Evolutionary conservation across 2,888 invertebrate species (phyloP).

Genomic region (Pharmacophagus antenor): DNA sequence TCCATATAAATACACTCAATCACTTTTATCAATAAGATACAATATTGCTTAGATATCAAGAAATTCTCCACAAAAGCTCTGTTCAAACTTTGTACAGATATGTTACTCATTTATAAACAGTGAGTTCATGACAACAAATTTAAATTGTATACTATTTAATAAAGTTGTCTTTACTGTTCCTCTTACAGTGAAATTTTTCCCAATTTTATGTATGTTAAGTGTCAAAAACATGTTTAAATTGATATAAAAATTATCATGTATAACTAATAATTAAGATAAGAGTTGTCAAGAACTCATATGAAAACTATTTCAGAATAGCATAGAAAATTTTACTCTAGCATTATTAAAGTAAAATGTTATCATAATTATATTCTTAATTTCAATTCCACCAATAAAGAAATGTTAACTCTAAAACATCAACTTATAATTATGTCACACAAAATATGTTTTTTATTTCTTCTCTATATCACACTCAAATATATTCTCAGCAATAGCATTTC

Average conservation of each 20-base stretch:
- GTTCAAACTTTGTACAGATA: slow-evolving; percentile 59
- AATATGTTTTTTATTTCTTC: slow-evolving; percentile 32
- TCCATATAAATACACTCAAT: neutral
- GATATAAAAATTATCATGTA: neutral
- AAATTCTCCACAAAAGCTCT: slow-evolving; percentile 26
- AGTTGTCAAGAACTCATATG: slow-evolving; percentile 8
- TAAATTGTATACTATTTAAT: neutral
- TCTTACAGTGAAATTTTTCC: neutral
- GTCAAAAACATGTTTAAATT: too few species aligned
- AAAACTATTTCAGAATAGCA: neutral
- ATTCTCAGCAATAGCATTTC: slow-evolving; percentile 3
- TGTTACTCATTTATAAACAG: slow-evolving; percentile 40
- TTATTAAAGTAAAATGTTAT: slow-evolving; percentile 1
- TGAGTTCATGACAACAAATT: slow-evolving; percentile 4
- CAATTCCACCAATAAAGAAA: slow-evolving; percentile 4
- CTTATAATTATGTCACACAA: slow-evolving; percentile 28
- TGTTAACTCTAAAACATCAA: slow-evolving; percentile 15
- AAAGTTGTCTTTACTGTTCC: neutral
- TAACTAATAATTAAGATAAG: neutral
- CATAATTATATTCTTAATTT: slow-evolving; percentile 3
- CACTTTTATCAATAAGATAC: slow-evolving; percentile 8
- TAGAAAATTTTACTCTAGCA: slow-evolving; percentile 8
- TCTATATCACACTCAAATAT: slow-evolving; percentile 21
- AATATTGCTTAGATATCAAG: slow-evolving; percentile 2
- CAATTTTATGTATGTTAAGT: too few species aligned